phyloP scores from a whole-genome alignment of 2,888 invertebrate genomes.

The Himalopsyche japonica region DNA sequence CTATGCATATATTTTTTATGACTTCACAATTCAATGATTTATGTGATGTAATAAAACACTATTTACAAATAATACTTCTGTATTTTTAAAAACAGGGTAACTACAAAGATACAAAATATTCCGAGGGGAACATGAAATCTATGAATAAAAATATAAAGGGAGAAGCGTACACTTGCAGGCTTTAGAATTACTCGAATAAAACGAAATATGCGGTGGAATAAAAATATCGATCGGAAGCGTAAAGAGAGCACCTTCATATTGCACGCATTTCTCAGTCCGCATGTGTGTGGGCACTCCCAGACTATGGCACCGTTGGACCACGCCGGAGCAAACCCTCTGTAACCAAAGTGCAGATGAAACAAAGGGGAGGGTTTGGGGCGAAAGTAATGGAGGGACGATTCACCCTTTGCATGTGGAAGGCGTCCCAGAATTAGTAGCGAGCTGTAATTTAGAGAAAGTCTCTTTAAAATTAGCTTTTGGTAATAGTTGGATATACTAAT shows the following conservation, averaged over 20 bases:
- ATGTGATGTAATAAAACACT: too few species aligned
- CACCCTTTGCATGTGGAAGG: not conserved
- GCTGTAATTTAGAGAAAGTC: not conserved
- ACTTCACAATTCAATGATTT: too few species aligned
- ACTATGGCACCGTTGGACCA: not conserved
- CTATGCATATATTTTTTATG: too few species aligned
- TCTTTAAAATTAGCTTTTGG: too few species aligned
- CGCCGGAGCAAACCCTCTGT: not conserved
- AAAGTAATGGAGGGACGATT: not conserved
- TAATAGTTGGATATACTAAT: too few species aligned
- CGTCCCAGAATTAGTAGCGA: not conserved
- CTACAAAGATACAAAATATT: not conserved
- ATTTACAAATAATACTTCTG: too few species aligned
- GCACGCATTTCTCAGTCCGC: not conserved
- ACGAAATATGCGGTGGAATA: not conserved
- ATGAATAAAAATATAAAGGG: not conserved
- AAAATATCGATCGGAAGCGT: constrained; percentile 17
- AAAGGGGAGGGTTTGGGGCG: constrained; percentile 14
- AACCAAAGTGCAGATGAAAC: constrained; percentile 21
- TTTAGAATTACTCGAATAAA: not conserved
- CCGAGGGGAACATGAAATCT: not conserved
- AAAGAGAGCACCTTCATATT: constrained; percentile 25
- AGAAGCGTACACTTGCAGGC: not conserved
- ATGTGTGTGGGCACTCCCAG: not conserved
- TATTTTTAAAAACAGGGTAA: not conserved